Conservation (phyloP, 1,140 invertebrate species). For the Andricus grossulariae region DNA sequence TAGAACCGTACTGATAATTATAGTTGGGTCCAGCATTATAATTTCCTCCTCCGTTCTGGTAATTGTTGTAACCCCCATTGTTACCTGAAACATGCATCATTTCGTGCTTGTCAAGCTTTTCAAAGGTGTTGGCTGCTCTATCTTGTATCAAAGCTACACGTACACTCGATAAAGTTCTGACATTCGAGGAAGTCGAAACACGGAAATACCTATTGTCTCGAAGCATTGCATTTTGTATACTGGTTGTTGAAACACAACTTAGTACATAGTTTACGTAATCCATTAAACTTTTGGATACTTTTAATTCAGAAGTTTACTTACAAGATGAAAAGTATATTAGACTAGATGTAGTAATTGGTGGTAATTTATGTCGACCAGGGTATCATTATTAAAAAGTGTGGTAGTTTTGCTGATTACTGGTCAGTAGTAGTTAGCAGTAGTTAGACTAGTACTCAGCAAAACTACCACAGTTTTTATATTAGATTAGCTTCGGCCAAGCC, state of each 20-base stretch:
- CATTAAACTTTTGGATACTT: not conserved
- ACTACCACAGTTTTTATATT: too few relatives aligned
- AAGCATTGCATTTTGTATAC: constrained; percentile 6
- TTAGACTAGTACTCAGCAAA: too few relatives aligned
- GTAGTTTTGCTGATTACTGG: too few relatives aligned
- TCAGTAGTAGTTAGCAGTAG: too few relatives aligned
- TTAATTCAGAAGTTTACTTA: not conserved
- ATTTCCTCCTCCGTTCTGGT: constrained; percentile 70
- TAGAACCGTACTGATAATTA: constrained; percentile 73
- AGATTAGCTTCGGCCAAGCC: too few relatives aligned
- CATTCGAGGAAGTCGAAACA: constrained; percentile 13
- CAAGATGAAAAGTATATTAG: not conserved
- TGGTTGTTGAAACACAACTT: constrained; percentile 7
- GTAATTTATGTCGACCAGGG: too few relatives aligned
- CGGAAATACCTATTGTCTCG: constrained; percentile 27
- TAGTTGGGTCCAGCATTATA: constrained; percentile 64
- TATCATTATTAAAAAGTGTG: too few relatives aligned
- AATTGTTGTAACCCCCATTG: constrained; percentile 62
- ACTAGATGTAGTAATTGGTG: too few relatives aligned
- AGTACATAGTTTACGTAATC: not conserved
- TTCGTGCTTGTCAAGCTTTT: constrained; percentile 24
- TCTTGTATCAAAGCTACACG: constrained; percentile 28
- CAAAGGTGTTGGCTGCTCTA: constrained; percentile 17
- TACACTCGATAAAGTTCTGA: constrained; percentile 23
- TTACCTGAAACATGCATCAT: constrained; percentile 52